phyloP scores from a whole-genome alignment of 2,888 invertebrate species.

The Spilosoma lubricipeda region DNA sequence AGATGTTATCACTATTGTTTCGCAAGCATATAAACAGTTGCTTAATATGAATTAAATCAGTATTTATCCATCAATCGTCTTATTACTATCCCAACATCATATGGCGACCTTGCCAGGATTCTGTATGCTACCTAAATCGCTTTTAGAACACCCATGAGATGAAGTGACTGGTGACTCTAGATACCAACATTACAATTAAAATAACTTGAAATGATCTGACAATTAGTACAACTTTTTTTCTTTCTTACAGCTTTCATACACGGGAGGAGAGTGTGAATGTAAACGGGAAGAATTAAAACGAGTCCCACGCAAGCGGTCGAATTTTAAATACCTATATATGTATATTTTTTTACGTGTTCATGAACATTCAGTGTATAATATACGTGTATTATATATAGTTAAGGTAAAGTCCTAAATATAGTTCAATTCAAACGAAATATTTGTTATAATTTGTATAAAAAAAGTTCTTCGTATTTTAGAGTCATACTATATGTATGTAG shows the following conservation, averaged over 20 bases:
- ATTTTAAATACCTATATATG: conserved; percentile 5
- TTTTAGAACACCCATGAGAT: too few species aligned
- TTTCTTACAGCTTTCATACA: conserved; percentile 78
- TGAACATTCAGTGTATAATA: conserved; percentile 7
- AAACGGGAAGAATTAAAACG: conserved; percentile 24
- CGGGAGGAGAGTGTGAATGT: conserved; percentile 71
- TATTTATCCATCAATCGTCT: too few species aligned
- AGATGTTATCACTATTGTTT: too few species aligned
- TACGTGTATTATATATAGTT: background rate
- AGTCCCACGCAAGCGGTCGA: conserved; percentile 1
- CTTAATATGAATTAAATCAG: too few species aligned
- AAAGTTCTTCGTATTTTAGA: background rate
- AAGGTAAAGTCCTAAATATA: background rate
- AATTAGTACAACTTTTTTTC: conserved; percentile 3
- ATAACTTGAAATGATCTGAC: background rate
- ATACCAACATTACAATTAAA: background rate
- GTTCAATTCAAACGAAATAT: background rate
- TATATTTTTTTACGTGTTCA: conserved; percentile 11
- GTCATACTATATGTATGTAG: background rate
- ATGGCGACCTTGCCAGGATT: too few species aligned
- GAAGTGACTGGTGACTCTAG: too few species aligned
- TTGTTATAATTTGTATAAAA: background rate
- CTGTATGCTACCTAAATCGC: too few species aligned
- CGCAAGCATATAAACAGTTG: too few species aligned
- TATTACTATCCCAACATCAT: too few species aligned